Conservation (phyloP, 2,888 invertebrate genomes). For the Folsomia candida region DNA sequence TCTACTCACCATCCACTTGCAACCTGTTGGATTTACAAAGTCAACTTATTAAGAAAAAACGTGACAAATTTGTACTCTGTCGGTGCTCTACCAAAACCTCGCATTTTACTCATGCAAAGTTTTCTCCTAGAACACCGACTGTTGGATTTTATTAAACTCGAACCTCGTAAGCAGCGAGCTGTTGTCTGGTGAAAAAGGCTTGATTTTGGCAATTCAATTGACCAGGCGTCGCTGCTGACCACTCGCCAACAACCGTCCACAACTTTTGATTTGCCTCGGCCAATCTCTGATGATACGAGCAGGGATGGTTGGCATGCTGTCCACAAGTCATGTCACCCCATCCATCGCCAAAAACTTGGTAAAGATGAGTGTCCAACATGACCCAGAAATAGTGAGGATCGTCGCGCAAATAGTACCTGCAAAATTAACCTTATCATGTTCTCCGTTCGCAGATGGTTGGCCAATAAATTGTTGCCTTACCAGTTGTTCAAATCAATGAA, state of each 20-base stretch:
- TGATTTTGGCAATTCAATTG: slow-evolving; percentile 32
- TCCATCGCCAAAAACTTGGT: slow-evolving; percentile 33
- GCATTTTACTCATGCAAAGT: no score
- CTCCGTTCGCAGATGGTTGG: no score
- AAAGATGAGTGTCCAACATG: slow-evolving; percentile 42
- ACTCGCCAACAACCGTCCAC: slow-evolving; percentile 49
- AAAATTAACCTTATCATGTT: no score
- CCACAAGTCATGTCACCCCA: slow-evolving; percentile 34
- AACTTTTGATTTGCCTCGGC: slow-evolving; percentile 33
- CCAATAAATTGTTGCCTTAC: no score
- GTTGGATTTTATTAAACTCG: no score
- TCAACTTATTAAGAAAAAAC: background rate
- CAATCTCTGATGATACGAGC: slow-evolving; percentile 23
- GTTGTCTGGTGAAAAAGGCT: slow-evolving; percentile 36
- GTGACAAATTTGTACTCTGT: no score
- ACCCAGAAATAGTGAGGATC: slow-evolving; percentile 44
- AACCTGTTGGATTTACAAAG: background rate
- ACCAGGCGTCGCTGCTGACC: slow-evolving; percentile 42
- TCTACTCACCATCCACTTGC: slow-evolving; percentile 27
- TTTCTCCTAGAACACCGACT: no score
- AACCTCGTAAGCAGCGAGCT: slow-evolving; percentile 42
- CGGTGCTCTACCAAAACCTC: no score
- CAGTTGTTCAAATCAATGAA: slow-evolving; percentile 47
- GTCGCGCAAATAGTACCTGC: slow-evolving; percentile 42
- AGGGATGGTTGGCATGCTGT: slow-evolving; percentile 33